Evolutionary conservation across 2,888 invertebrate genomes (phyloP).

Genomic region (Gonocerus acuteangulatus): DNA sequence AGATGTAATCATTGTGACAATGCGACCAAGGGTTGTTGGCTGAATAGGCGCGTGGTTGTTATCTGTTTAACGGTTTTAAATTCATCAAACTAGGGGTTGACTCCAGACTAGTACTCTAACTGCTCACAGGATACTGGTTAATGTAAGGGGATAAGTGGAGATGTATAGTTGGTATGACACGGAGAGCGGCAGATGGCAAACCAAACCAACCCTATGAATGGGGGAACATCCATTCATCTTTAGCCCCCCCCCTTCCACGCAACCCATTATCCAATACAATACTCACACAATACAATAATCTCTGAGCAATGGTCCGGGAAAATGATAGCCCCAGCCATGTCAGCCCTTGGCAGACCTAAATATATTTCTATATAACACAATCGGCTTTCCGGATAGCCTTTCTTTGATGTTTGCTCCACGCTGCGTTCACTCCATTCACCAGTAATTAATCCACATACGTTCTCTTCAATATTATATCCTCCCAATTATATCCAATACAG

Average conservation of each 20-base stretch:
- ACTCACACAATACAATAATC: conserved; percentile 1
- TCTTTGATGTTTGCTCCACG: neutral
- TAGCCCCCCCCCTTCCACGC: too few species aligned
- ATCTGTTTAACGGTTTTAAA: too few species aligned
- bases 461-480: too few species aligned
- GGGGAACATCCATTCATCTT: neutral
- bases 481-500: too few species aligned
- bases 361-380: conserved; percentile 1
- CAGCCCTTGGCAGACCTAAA: neutral
- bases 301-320: neutral
- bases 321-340: neutral
- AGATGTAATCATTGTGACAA: too few species aligned
- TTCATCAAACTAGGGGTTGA: too few species aligned
- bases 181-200: neutral
- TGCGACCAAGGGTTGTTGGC: too few species aligned
- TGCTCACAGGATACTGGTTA: too few species aligned
- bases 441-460: too few species aligned
- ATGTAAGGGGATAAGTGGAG: too few species aligned
- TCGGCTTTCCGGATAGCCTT: neutral
- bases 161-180: neutral
- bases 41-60: too few species aligned
- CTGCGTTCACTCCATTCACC: neutral
- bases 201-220: neutral
- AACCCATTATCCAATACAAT: conserved; percentile 1
- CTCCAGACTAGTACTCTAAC: too few species aligned